phyloP scores from a whole-genome alignment of 1,140 invertebrate genomes.

The Himalopsyche phryganea region DNA sequence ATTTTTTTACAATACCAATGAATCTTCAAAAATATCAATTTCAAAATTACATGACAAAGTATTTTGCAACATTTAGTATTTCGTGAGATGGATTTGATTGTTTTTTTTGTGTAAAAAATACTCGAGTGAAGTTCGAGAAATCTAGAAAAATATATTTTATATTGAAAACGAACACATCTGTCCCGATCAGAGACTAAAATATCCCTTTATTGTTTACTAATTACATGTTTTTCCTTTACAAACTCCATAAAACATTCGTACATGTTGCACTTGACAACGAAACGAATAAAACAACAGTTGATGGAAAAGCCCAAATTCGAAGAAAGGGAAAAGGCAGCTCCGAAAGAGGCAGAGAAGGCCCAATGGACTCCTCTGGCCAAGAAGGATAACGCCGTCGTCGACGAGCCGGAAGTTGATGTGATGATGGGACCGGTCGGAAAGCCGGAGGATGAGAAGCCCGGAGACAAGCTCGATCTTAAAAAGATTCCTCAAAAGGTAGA shows the following conservation, averaged over 20 bases:
- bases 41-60: too few relatives aligned
- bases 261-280: too few relatives aligned
- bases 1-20: too few relatives aligned
- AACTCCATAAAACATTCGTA: background rate
- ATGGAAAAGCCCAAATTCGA: slow-evolving; percentile 7
- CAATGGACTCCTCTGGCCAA: slow-evolving; percentile 22
- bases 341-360: slow-evolving; percentile 16
- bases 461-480: slow-evolving; percentile 25
- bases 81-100: too few relatives aligned
- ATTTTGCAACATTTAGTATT: too few relatives aligned
- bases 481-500: slow-evolving; percentile 22
- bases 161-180: too few relatives aligned
- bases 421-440: slow-evolving; percentile 14
- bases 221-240: slow-evolving; percentile 2
- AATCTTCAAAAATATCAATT: too few relatives aligned
- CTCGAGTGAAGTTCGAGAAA: too few relatives aligned
- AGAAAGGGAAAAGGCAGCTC: slow-evolving; percentile 13
- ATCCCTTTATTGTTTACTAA: background rate
- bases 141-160: too few relatives aligned
- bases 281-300: slow-evolving; percentile 16
- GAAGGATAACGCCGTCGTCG: slow-evolving; percentile 32
- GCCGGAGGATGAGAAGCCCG: slow-evolving; percentile 13
- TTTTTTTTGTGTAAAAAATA: too few relatives aligned
- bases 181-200: too few relatives aligned
- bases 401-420: slow-evolving; percentile 34